Evolutionary conservation across 2,113 vertebrate species (phyloP).

Genomic region (Mastomys natalensis): DNA sequence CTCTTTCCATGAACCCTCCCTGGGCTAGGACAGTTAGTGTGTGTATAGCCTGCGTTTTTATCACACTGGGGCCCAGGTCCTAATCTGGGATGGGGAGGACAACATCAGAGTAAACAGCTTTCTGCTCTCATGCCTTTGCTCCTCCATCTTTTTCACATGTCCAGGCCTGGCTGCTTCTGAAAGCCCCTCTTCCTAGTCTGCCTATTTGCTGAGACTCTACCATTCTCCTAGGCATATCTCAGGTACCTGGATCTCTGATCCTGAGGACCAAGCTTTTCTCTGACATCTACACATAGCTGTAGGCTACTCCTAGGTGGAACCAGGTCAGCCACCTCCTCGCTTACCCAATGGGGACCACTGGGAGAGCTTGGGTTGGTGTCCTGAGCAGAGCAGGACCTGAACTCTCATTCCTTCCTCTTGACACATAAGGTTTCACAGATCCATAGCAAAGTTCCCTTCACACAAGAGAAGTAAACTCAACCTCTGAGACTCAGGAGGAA

Average conservation of each 20-base stretch:
- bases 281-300: background rate
- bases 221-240: background rate
- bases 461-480: background rate
- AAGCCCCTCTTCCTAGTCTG: background rate
- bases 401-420: constrained; percentile 12
- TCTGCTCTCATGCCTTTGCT: background rate
- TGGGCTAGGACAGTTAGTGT: background rate
- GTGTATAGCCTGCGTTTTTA: background rate
- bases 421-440: background rate
- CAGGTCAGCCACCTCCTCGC: background rate
- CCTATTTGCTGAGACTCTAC: background rate
- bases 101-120: background rate
- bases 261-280: background rate
- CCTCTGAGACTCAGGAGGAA: background rate
- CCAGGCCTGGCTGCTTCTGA: background rate
- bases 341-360: background rate
- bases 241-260: background rate
- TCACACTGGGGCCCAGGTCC: background rate
- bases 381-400: background rate
- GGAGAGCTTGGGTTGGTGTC: background rate
- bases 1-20: background rate
- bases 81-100: background rate
- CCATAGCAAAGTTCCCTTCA: background rate
- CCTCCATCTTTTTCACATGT: background rate
- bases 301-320: background rate